phyloP scores from a whole-genome alignment of 1,140 invertebrate genomes.

The Anastrepha ludens region DNA sequence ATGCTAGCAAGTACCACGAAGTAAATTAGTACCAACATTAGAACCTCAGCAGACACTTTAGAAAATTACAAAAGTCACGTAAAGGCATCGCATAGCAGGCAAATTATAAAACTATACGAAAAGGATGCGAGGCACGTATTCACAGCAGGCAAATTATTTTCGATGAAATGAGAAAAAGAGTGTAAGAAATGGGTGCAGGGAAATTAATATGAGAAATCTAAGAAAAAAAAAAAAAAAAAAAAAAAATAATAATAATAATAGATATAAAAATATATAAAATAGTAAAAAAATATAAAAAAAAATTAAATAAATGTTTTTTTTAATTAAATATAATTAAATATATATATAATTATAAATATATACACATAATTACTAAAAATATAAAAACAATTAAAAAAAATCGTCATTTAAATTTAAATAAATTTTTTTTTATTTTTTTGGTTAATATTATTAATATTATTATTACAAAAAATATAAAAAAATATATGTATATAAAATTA shows the following conservation, averaged over 20 bases:
- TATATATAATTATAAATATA: no score
- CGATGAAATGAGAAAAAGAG: not conserved
- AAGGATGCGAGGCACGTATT: not conserved
- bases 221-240: not conserved
- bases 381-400: no score
- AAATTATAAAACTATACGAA: not conserved
- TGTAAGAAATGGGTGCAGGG: not conserved
- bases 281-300: not conserved
- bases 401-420: no score
- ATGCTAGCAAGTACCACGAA: not conserved
- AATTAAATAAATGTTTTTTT: not conserved
- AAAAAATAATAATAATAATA: not conserved
- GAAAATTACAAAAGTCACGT: slow-evolving; percentile 61
- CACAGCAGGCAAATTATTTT: slow-evolving; percentile 11
- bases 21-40: slow-evolving; percentile 63
- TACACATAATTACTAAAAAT: no score
- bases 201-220: not conserved
- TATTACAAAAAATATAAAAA: no score
- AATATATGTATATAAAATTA: no score
- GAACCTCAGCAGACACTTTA: slow-evolving; percentile 72
- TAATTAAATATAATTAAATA: no score
- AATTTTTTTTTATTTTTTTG: no score
- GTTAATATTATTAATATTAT: no score
- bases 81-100: not conserved
- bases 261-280: not conserved